Base-by-base conservation (phyloP, 2,888 invertebrate genomes). In the Linyphia triangularis region DNA sequence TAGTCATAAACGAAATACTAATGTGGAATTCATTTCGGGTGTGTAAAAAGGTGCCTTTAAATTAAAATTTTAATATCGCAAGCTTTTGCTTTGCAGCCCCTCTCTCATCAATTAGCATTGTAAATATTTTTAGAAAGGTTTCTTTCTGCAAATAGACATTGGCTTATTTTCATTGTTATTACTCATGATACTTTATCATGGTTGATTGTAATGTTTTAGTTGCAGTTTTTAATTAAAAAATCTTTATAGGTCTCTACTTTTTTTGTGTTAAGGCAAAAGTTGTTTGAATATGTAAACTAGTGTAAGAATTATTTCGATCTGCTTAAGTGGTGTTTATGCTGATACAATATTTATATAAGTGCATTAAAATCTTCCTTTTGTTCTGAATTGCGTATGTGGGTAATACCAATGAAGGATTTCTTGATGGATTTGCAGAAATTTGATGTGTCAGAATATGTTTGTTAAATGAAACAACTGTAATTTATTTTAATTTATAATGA, bases 1-100 rank as follows among this genome's bases (percentile, higher is more conserved):
- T 81, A 75, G 70, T 78, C 78, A 57, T 70, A 24, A 70, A 79
- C 33, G 51, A 81, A 85, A 79, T 70, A 33, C 70, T 72, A 51
- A 19, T 73, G 43, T 65, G 67, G 75, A 72, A 73, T 75, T 88
- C 72, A 73, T 88, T 75, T 88, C 82, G 61, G 82, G 82, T 82
- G 72, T 82, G 43, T 82, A 51, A 72, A 79, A 73, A 79, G 73
- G 86, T 88, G 86, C 86, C 86, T 88, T 88, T 88, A 88, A 65
- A 70, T 57, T 51, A 72, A 72, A 72, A 63, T 72, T 82, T 82
- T 72, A 82, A 72, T 82, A 61, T 59, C 40, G 30, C 51, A 22
- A 7, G 37, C 33, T 61, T 19, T 51, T 65, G 70, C 81, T 33
- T 57, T 51, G 69, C 51, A 30, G 67, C 30, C 24, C 65, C 19